Evolutionary conservation across 2,113 vertebrate genomes (phyloP), one percentile per base, ranked within the genome.

Genomic region (Sinosuthora webbiana): DNA sequence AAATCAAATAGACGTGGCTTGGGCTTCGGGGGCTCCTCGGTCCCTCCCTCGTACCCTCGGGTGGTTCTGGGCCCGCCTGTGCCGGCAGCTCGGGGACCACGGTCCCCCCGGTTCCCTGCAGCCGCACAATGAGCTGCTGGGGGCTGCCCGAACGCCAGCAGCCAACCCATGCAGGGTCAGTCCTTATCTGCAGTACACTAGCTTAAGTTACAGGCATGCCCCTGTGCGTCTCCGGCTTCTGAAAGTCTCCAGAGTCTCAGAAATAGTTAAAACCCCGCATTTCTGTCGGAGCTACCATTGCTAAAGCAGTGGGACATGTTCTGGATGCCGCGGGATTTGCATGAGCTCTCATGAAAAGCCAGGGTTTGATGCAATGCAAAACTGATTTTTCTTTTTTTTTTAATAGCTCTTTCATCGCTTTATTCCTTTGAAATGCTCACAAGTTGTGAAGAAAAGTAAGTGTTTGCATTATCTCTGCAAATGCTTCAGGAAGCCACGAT

Each of bases 401-500:
- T 50, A 28, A n/a, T 30, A 57, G 67, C 62, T 82, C 24, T 82
- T 37, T 2, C 37, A 18, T 68, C 7, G 2, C 45, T 81, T 78
- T 75, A 49, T 85, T 76, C 65, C 59, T 90, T 69, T 35, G 10
- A 80, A 91, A 53, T 1, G 10, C 22, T 82, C 70, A 4, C 67
- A 41, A 82, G 67, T 85, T 75, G 65, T 77, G 84, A 82, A 75
- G 82, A 63, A 76, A 47, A 95, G 57, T 42, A 33, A 83, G 59
- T 33, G 52, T 84, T 63, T 41, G 78, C 20, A 23, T 96, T 97
- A 90, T 90, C 60, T 89, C 91, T 89, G 92, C 87, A 95, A 97
- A 95, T 94, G 95, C 90, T 96, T 96, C 89, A 89, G 42, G 94
- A 95, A 97, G 67, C 53, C 37, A 23, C 73, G 73, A 79, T 96